Evolutionary conservation across 2,797 vertebrate genomes (phyloP).

Genomic region (Petrocephalus sullivani): DNA sequence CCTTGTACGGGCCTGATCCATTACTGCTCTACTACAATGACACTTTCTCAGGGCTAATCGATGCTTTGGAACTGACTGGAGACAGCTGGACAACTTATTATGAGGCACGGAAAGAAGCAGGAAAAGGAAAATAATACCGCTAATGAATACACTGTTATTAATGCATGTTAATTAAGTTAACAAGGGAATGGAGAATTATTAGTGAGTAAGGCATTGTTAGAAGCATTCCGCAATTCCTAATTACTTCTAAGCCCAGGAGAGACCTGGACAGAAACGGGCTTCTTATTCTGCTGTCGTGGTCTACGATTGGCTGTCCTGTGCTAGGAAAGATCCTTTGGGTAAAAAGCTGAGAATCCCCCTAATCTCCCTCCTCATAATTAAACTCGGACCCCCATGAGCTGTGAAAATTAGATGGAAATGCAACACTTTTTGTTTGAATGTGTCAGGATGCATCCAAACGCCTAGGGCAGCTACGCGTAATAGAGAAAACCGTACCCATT

Average conservation of each 20-base stretch:
- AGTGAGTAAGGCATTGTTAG: constrained; percentile 19
- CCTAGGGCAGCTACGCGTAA: neutral
- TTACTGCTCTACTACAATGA: neutral
- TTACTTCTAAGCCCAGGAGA: neutral
- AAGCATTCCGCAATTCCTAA: constrained; percentile 8
- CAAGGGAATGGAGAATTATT: constrained; percentile 25
- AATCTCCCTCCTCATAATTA: neutral
- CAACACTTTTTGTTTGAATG: neutral
- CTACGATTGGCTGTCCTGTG: neutral
- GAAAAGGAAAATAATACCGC: neutral
- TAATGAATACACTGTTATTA: constrained; percentile 29
- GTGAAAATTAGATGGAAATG: neutral
- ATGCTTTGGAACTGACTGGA: constrained; percentile 38
- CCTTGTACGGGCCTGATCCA: neutral
- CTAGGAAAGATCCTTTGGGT: neutral
- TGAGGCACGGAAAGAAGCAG: neutral
- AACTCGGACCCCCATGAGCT: neutral
- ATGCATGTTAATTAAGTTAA: constrained; percentile 43
- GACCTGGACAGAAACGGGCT: constrained; percentile 5
- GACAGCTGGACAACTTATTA: constrained; percentile 25
- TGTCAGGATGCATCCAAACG: neutral
- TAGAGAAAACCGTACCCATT: neutral
- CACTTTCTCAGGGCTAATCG: constrained; percentile 36
- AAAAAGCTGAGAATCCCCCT: neutral
- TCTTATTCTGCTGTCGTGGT: neutral